Base-by-base conservation (phyloP, 2,888 invertebrate genomes). In the Meiosimyza decipiens region DNA sequence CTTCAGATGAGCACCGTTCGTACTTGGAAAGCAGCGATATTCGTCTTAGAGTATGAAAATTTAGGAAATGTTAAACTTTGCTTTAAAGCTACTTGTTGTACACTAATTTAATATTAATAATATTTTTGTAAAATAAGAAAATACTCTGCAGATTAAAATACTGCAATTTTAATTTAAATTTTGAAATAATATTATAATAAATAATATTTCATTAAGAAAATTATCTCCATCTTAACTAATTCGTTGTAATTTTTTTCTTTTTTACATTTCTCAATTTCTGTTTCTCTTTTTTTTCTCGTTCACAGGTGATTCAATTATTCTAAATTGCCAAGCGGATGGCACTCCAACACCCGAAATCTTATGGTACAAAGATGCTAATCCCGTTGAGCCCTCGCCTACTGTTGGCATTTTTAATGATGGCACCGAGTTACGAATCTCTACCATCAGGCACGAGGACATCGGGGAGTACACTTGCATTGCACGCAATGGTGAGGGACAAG, bases 381-480 rank as follows among this genome's bases (percentile, higher is more conserved):
- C 95, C 74, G 95, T 96, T 83, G 95, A 95, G 86, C 94, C 95
- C 71, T 94, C 95, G 78, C 92, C 93, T 80, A 95, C 95, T 75
- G 93, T 95, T 87, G 92, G 95, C 85, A 95, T 97, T 85, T 95
- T 96, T 89, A 96, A 96, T 89, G 95, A 96, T 88, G 96, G 96
- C 82, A 96, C 96, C 76, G 97, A 97, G 87, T 91, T 98, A 80
- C 92, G 96, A 84, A 96, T 98, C 87, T 93, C 94, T 83, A 95
- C 95, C 88, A 95, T 98, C 84, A 91, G 96, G 79, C 94, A 94
- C 88, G 95, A 95, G 85, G 98, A 98, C 88, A 97, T 97, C 83
- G 98, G 97, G 73, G 97, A 97, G 88, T 98, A 98, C 89, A 96
- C 95, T 79, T 98, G 98, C 89, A 95, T 96, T 86, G 98, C 97